Evolutionary conservation across 2,888 invertebrate species (phyloP), one percentile per base, ranked within the genome.

Genomic region (Hesperia comma): DNA sequence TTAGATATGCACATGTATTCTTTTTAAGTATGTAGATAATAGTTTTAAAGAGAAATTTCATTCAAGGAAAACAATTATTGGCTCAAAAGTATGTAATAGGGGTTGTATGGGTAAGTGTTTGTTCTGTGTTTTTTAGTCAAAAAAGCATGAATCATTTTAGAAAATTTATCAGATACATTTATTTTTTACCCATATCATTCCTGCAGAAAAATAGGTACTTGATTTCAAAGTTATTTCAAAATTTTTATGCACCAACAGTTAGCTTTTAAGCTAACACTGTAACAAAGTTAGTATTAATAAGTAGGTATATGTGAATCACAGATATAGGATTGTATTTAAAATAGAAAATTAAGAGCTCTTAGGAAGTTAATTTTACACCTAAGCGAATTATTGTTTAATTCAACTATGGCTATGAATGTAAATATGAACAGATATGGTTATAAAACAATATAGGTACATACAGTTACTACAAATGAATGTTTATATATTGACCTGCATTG

Each of bases 401-500:
- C 10, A 40, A 55, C 26, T 54, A 63, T 69, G 70, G 71, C 72
- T 72, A 70, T 69, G 62, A 68, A 56, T 70, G 72, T 72, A 72
- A 69, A 73, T 73, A 72, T 60, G 37, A 14, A 51, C n/a, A 55
- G 63, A 63, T 76, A 75, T 77, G 77, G 74, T 77, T 74, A 75
- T 74, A 77, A 76, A 74, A 67, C 74, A 79, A 8, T 53, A 41
- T 21, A n/a, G n/a, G n/a, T n/a, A 37, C 33, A 55, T 46, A 41
- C 33, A n/a, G 32, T 41, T 41, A 33, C 15, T 10, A 14, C 14
- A 43, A 51, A 61, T 8, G 15, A 32, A 32, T 32, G 15, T 60
- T 60, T 26, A 32, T 33, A 51, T 54, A 78, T 77, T 78, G 77
- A 79, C 76, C 75, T 21, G 74, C 76, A 71, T 56, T 72, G 58